These are phyloP conservation scores for Neodiprion virginianus DNA, from an alignment of 1,140 invertebrate species.

Conservation along the genomic window DNA sequence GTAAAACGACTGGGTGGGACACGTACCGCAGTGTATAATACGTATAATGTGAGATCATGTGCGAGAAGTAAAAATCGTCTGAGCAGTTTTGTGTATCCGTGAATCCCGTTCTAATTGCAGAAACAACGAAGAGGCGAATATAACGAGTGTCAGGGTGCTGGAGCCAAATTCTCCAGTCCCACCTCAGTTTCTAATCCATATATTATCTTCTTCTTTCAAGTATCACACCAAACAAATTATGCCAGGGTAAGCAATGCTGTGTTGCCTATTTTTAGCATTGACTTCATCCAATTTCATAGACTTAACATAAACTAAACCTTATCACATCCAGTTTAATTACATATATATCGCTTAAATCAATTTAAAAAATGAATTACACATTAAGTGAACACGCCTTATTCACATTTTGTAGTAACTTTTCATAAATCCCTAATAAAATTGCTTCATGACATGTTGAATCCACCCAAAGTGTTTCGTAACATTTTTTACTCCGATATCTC, in stretches of 20 bases:
- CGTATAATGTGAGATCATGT: too few species aligned
- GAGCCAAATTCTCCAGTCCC: not conserved
- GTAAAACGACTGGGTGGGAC: not conserved
- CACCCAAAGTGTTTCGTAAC: too few species aligned
- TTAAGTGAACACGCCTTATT: not conserved
- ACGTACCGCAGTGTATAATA: not conserved
- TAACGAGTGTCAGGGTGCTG: not conserved
- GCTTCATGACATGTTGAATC: too few species aligned
- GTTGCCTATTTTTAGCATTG: conserved; percentile 35
- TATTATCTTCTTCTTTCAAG: not conserved
- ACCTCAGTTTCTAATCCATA: conserved; percentile 9
- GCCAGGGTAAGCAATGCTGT: conserved; percentile 39
- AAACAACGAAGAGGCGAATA: conserved; percentile 1
- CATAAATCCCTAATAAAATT: not conserved
- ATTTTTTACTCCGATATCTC: too few species aligned
- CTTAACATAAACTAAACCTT: conserved; percentile 12
- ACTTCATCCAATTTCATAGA: conserved; percentile 21
- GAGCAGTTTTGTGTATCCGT: not conserved
- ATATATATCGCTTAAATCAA: not conserved
- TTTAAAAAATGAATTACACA: not conserved
- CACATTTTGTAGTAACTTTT: conserved; percentile 14
- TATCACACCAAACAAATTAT: conserved; percentile 27
- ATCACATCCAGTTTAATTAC: conserved; percentile 6
- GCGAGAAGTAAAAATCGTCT: not conserved
- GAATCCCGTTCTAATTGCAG: conserved; percentile 24